These are phyloP conservation scores for Trichogramma pretiosum DNA, from an alignment of 1,140 invertebrate species.

Conservation along the genomic window DNA sequence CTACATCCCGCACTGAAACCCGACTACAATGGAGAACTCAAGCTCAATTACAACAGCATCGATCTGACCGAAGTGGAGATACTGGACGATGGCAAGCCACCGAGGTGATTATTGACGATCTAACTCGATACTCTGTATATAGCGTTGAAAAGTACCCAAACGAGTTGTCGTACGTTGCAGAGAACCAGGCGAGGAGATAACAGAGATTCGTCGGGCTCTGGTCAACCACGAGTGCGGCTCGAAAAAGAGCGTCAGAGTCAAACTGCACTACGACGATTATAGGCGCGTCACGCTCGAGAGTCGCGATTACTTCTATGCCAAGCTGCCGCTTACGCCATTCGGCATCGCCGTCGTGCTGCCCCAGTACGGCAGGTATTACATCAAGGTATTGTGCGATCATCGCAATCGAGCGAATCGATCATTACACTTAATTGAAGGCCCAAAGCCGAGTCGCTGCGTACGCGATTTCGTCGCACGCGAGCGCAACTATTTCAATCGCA, in stretches of 20 bases:
- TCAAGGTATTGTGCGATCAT: constrained; percentile 42
- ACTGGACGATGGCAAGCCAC: constrained; percentile 58
- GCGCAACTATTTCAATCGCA: too few species aligned
- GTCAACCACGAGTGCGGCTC: constrained; percentile 61
- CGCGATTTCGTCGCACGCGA: background rate
- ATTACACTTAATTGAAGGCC: too few species aligned
- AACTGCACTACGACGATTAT: constrained; percentile 74
- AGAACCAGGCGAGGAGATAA: constrained; percentile 40
- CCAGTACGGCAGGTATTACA: constrained; percentile 68
- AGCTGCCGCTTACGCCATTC: constrained; percentile 76
- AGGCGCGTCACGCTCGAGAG: constrained; percentile 69
- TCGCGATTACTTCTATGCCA: constrained; percentile 77
- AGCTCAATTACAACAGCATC: constrained; percentile 92
- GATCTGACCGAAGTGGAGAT: constrained; percentile 94
- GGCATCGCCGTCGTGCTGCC: constrained; percentile 75
- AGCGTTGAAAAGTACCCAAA: too few species aligned
- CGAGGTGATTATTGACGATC: too few species aligned
- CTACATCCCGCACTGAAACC: constrained; percentile 70
- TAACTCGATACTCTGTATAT: too few species aligned
- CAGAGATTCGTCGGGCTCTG: constrained; percentile 60
- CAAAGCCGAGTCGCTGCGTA: background rate
- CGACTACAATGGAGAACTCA: constrained; percentile 62
- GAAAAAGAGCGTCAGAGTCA: constrained; percentile 59
- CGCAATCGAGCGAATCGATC: background rate
- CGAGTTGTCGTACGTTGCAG: constrained; percentile 13